Evolutionary conservation across 1,140 invertebrate species (phyloP).

Genomic region (Dermatophagoides farinae): DNA sequence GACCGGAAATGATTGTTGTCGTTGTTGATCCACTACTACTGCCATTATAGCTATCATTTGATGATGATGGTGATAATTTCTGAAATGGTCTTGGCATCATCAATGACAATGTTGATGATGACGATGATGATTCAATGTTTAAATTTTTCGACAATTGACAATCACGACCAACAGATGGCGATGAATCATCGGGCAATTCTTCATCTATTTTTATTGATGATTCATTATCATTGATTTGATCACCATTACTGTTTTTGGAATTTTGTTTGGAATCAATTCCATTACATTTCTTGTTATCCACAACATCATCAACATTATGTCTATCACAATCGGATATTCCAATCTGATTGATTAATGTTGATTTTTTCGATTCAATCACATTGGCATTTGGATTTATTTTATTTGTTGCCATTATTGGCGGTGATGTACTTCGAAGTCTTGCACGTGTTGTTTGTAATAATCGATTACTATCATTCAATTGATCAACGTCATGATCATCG

Average conservation of each 20-base stretch:
- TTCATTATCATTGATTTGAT: too few species aligned
- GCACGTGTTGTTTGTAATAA: neutral
- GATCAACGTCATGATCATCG: too few species aligned
- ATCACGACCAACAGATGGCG: neutral
- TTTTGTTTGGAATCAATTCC: too few species aligned
- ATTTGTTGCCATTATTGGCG: neutral
- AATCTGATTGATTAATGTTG: too few species aligned
- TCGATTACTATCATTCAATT: too few species aligned
- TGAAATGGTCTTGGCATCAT: neutral
- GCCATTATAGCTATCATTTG: neutral
- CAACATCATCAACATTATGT: too few species aligned
- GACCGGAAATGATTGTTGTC: neutral
- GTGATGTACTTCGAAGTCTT: neutral
- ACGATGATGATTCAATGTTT: neutral
- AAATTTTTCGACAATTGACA: neutral
- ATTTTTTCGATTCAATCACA: too few species aligned
- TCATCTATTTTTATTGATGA: neutral
- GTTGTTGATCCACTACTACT: neutral
- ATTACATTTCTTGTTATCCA: too few species aligned
- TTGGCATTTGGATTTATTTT: too few species aligned
- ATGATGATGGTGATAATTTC: neutral
- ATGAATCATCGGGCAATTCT: neutral
- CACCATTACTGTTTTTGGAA: too few species aligned
- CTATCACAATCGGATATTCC: too few species aligned
- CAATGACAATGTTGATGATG: neutral